Evolutionary conservation across 2,888 invertebrate genomes (phyloP).

Genomic region (Ophioninae sp.): DNA sequence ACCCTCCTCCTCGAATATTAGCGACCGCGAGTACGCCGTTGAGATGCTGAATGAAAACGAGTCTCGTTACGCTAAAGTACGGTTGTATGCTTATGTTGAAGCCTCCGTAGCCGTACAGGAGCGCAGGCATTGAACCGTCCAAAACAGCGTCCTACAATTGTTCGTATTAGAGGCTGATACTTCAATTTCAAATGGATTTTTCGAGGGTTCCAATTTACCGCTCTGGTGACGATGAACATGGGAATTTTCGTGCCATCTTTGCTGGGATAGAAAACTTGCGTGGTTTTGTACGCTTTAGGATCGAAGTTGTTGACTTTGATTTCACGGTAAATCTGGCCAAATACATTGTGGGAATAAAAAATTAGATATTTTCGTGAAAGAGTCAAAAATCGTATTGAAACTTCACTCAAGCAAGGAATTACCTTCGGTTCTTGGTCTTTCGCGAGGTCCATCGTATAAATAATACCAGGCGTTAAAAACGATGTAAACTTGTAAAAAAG

Average conservation of each 20-base stretch:
- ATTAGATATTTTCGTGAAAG: not conserved
- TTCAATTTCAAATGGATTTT: not conserved
- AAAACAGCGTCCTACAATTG: conserved; percentile 83
- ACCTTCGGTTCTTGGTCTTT: conserved; percentile 82
- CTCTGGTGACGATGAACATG: conserved; percentile 95
- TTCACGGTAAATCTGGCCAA: conserved; percentile 88
- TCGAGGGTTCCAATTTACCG: conserved; percentile 81
- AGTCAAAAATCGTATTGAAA: not conserved
- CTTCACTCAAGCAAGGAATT: not conserved
- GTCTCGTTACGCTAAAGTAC: conserved; percentile 91
- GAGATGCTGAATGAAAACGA: conserved; percentile 94
- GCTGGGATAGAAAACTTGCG: conserved; percentile 95
- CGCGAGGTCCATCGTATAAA: conserved; percentile 92
- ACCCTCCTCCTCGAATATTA: conserved; percentile 98
- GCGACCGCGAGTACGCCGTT: conserved; percentile 94
- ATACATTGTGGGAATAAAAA: conserved; percentile 27
- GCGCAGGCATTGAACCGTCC: conserved; percentile 90
- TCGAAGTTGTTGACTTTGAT: conserved; percentile 93
- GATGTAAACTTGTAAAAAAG: conserved; percentile 97
- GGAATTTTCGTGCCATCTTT: conserved; percentile 97
- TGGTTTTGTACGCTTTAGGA: conserved; percentile 89
- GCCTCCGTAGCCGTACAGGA: conserved; percentile 98
- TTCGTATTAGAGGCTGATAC: not conserved
- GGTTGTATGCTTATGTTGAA: conserved; percentile 97
- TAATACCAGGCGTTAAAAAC: conserved; percentile 93